Evolutionary conservation across 2,113 vertebrate species (phyloP).

Genomic region (Loxodonta africana): DNA sequence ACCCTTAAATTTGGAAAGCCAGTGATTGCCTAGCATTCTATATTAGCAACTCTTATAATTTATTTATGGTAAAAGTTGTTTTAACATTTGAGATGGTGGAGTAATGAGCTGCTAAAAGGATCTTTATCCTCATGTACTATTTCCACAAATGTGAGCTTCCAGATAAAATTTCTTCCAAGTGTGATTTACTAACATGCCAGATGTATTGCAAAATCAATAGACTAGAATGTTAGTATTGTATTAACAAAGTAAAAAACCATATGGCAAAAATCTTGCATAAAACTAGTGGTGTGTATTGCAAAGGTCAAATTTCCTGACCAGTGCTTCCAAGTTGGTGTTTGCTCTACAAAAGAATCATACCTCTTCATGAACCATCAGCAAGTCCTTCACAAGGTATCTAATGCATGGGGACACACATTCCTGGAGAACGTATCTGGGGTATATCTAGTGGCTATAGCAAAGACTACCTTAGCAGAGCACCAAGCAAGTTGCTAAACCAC

Average conservation of each 20-base stretch:
- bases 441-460: not conserved
- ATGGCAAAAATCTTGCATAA: not conserved
- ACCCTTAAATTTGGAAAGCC: not conserved
- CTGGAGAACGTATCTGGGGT: not conserved
- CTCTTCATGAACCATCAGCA: not conserved
- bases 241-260: constrained; percentile 38
- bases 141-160: constrained; percentile 53
- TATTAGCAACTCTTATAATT: constrained; percentile 39
- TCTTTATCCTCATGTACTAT: constrained; percentile 51
- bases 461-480: not conserved
- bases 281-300: not conserved
- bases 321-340: constrained; percentile 4
- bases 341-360: not conserved
- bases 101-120: constrained; percentile 19
- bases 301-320: not conserved
- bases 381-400: not conserved
- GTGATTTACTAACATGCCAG: constrained; percentile 24
- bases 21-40: not conserved
- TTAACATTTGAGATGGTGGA: constrained; percentile 52
- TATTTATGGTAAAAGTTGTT: constrained; percentile 28
- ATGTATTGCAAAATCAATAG: not conserved
- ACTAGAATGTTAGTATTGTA: not conserved
- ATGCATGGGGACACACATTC: not conserved
- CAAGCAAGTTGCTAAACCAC: not conserved
- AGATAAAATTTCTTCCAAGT: constrained; percentile 53